Percentiles rank a stretch among this genome's conserved stretches.
Evolutionary conservation across 92 coral and sea anemone species (phyloP).

Genomic region (Actinostola sp.): DNA sequence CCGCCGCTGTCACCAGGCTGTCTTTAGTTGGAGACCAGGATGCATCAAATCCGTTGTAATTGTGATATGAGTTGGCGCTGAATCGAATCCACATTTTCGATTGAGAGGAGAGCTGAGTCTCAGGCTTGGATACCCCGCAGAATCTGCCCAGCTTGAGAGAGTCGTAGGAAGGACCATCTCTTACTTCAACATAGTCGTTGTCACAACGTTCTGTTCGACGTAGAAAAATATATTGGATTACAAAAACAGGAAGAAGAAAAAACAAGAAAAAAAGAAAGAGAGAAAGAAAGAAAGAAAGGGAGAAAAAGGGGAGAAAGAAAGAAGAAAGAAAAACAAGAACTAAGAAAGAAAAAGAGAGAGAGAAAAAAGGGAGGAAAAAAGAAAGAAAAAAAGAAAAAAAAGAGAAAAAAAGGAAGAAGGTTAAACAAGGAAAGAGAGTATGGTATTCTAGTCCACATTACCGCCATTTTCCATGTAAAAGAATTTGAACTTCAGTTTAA

Average conservation of each 20-base stretch:
- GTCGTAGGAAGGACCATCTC: conserved; percentile 60
- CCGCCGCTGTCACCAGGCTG: conserved; percentile 22
- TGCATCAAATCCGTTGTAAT: conserved; percentile 66
- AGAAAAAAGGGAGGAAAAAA: too few species aligned
- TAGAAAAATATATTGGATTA: neutral
- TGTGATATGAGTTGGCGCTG: conserved; percentile 46
- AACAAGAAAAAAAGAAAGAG: too few species aligned
- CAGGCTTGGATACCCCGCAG: conserved; percentile 60
- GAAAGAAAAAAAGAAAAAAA: neutral
- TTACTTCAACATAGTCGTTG: conserved; percentile 63
- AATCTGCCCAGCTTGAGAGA: conserved; percentile 58
- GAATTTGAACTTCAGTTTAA: conserved; percentile 38
- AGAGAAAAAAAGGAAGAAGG: neutral
- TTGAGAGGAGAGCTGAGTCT: conserved; percentile 47
- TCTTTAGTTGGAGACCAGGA: conserved; percentile 46
- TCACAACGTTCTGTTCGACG: conserved; percentile 46
- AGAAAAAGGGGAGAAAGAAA: too few species aligned
- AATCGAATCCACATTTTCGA: conserved; percentile 62
- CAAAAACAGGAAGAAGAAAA: neutral
- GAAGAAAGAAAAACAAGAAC: too few species aligned
- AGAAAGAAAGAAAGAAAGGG: too few species aligned
- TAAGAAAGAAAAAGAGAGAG: too few species aligned
- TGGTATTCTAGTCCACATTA: neutral
- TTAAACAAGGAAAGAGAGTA: neutral
- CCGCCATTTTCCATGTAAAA: conserved; percentile 65